Evolutionary conservation across 2,888 invertebrate genomes (phyloP).

Genomic region (Melieria crassipennis): DNA sequence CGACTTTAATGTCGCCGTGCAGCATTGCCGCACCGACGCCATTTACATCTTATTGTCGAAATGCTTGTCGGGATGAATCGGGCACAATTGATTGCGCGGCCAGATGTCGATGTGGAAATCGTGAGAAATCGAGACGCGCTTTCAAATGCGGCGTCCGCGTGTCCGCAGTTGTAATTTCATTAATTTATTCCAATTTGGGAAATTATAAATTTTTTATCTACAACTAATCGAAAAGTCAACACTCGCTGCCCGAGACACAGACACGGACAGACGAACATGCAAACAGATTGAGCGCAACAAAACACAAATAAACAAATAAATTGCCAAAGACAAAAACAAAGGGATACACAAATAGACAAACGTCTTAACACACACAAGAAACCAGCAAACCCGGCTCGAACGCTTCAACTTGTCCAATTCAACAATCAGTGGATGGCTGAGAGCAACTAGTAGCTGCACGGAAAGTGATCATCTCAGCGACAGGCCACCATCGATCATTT

Average conservation of each 20-base stretch:
- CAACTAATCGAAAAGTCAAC: slow-evolving; percentile 32
- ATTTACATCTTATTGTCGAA: slow-evolving; percentile 40
- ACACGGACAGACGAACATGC: neutral
- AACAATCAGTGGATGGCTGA: neutral
- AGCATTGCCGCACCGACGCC: slow-evolving; percentile 31
- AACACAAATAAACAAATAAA: slow-evolving; percentile 21
- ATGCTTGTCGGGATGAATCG: neutral
- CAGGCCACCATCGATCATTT: slow-evolving; percentile 56
- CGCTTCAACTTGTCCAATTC: too few species aligned
- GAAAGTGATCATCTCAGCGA: slow-evolving; percentile 57
- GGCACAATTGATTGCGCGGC: neutral
- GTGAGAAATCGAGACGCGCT: slow-evolving; percentile 7
- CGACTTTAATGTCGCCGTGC: slow-evolving; percentile 34
- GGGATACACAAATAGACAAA: slow-evolving; percentile 5
- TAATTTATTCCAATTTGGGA: slow-evolving; percentile 22
- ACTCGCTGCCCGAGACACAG: slow-evolving; percentile 17
- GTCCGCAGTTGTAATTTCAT: neutral
- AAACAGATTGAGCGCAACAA: neutral
- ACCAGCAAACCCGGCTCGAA: too few species aligned
- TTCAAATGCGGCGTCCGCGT: neutral
- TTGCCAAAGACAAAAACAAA: slow-evolving; percentile 1
- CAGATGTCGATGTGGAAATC: neutral
- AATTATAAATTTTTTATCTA: slow-evolving; percentile 25
- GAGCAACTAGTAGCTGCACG: slow-evolving; percentile 56
- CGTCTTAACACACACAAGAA: slow-evolving; percentile 32